Evolutionary conservation across 2,888 invertebrate genomes (phyloP).

Genomic region (Epirrita christyi): DNA sequence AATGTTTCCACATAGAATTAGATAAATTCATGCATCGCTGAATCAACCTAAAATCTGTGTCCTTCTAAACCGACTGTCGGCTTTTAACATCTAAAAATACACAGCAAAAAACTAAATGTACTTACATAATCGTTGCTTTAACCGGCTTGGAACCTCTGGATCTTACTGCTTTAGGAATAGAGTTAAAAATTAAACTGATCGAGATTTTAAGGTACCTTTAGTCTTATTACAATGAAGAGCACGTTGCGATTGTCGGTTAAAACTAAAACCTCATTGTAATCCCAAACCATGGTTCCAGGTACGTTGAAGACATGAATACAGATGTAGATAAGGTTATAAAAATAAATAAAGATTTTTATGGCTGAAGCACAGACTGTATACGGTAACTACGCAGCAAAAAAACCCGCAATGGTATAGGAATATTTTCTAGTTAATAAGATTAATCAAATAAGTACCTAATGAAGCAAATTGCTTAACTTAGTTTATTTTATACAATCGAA

Average conservation of each 20-base stretch:
- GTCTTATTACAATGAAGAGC: slow-evolving; percentile 30
- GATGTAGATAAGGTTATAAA: slow-evolving; percentile 22
- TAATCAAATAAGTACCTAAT: too few relatives aligned
- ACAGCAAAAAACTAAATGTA: slow-evolving; percentile 34
- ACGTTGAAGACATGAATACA: slow-evolving; percentile 30
- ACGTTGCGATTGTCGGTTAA: slow-evolving; percentile 29
- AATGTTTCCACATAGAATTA: too few relatives aligned
- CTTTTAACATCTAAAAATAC: slow-evolving; percentile 36
- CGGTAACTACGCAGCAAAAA: too few relatives aligned
- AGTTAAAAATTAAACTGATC: slow-evolving; percentile 17
- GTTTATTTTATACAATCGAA: too few relatives aligned
- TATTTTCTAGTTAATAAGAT: too few relatives aligned
- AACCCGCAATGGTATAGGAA: too few relatives aligned
- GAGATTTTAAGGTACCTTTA: slow-evolving; percentile 2
- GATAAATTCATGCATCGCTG: too few relatives aligned
- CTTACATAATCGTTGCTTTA: slow-evolving; percentile 3
- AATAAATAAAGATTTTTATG: slow-evolving; percentile 7
- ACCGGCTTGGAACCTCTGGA: background rate
- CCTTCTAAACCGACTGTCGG: slow-evolving; percentile 30
- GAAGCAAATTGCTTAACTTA: too few relatives aligned
- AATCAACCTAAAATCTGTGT: slow-evolving; percentile 1
- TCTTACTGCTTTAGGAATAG: slow-evolving; percentile 23
- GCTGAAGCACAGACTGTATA: too few relatives aligned
- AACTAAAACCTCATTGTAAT: slow-evolving; percentile 23
- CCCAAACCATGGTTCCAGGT: slow-evolving; percentile 23